Percentiles rank a stretch among this genome's conserved stretches.
phyloP scores from a whole-genome alignment of 2,797 vertebrate genomes.

The Vespertilio murinus region DNA sequence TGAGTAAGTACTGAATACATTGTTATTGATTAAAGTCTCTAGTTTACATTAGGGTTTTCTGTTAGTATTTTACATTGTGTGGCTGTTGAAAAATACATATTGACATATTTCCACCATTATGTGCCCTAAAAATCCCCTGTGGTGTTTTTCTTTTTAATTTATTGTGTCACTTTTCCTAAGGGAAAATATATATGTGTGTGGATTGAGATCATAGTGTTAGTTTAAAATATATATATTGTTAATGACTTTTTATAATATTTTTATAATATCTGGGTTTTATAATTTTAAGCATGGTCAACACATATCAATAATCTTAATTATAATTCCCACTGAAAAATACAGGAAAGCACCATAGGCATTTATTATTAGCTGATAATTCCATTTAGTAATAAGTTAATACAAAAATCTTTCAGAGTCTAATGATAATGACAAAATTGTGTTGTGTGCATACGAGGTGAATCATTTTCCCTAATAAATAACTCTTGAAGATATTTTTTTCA shows the following conservation, averaged over 20 bases:
- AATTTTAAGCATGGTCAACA: background rate
- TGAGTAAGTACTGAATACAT: background rate
- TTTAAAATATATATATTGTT: slow-evolving; percentile 26
- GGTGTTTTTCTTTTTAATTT: background rate
- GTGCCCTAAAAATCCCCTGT: background rate
- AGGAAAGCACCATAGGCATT: background rate
- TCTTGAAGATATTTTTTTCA: slow-evolving; percentile 19
- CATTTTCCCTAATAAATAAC: background rate
- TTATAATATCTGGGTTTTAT: background rate
- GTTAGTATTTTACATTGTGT: background rate
- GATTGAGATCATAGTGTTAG: background rate
- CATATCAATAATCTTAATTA: slow-evolving; percentile 26
- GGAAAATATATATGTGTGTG: background rate
- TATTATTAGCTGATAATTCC: background rate
- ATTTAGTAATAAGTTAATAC: background rate
- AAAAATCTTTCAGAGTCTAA: slow-evolving; percentile 36
- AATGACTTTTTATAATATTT: background rate
- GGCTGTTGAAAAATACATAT: background rate
- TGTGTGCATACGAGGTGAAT: background rate
- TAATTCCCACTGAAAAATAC: background rate
- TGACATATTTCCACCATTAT: background rate
- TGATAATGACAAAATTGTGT: background rate
- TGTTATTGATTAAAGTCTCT: background rate
- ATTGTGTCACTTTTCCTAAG: background rate
- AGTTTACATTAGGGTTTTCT: background rate